Base-by-base conservation (phyloP, 2,888 invertebrate genomes). In the Limnephilus auricula region DNA sequence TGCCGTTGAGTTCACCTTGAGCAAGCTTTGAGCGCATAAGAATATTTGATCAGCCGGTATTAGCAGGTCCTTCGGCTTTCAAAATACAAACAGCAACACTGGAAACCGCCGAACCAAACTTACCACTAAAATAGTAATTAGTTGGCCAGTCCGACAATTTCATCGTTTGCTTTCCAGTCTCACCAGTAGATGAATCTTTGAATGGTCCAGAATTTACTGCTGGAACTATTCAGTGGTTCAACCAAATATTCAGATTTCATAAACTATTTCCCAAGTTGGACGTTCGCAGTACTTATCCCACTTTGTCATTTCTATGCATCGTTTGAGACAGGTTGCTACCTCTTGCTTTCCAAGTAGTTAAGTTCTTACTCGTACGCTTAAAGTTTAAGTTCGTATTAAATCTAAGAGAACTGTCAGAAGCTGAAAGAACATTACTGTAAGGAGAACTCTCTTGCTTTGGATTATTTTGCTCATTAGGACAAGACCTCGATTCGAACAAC, bases 241-340 rank as follows among this genome's bases (percentile, higher is more conserved):
- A 65, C 65, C n/a, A 65, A 65, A 65, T 65, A 65, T 65, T 65
- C 65, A 65, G 65, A 65, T 65, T 65, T 65, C 65, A 65, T 65
- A 65, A 65, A 65, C 65, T 65, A 65, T 65, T 65, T 25, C 65
- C 65, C 9, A n/a, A 65, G 65, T 65, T 65, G 25, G 65, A 65
- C 65, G 65, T 65, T 65, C 65, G n/a, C 65, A 65, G 65, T 65
- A 65, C 65, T 65, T 65, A 25, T 65, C 65, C 65, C 65, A 65
- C 65, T 65, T 65, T 65, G 65, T 65, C 65, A 65, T 65, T 65
- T 65, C 65, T 65, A 65, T 65, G 65, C 65, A 65, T 18, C 65
- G 65, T 6, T 25, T 9, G 65, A n/a, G 65, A 65, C 65, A 65
- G 65, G 65, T 65, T 65, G 65, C 65, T 65, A 65, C 65, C 25